phyloP scores from a whole-genome alignment of 2,888 invertebrate species.

The Athripsodes cinereus region DNA sequence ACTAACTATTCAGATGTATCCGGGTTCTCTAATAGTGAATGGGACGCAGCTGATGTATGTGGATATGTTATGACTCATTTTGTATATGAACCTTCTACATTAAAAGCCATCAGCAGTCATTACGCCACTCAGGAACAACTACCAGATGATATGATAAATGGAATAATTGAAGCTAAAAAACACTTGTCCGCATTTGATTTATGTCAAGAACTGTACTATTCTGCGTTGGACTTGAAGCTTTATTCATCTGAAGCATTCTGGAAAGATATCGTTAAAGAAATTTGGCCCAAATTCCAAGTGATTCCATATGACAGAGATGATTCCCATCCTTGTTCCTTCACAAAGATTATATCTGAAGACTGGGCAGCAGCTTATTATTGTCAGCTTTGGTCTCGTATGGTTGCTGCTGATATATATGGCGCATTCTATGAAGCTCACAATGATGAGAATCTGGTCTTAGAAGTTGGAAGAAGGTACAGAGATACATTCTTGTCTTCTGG shows the following conservation, averaged over 20 bases:
- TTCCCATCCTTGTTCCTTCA: conserved; percentile 79
- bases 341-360: conserved; percentile 74
- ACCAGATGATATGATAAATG: conserved; percentile 57
- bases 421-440: conserved; percentile 69
- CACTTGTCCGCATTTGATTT: conserved; percentile 77
- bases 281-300: conserved; percentile 78
- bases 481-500: conserved; percentile 80
- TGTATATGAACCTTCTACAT: conserved; percentile 59
- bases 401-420: conserved; percentile 85
- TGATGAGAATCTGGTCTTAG: conserved; percentile 47
- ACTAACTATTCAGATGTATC: conserved; percentile 79
- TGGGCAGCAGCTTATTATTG: conserved; percentile 85
- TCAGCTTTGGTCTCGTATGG: conserved; percentile 78
- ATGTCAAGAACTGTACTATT: conserved; percentile 74
- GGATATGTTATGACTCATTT: conserved; percentile 79
- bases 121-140: conserved; percentile 66
- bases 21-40: conserved; percentile 83
- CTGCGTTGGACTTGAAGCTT: conserved; percentile 76
- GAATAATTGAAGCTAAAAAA: conserved; percentile 56
- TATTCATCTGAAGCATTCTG: conserved; percentile 75
- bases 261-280: conserved; percentile 67
- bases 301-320: conserved; percentile 73
- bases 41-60: conserved; percentile 85
- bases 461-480: conserved; percentile 65
- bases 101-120: conserved; percentile 66